Evolutionary conservation across 1,140 invertebrate species (phyloP), one percentile per base, ranked within the genome.

Genomic region (Zophobas morio): DNA sequence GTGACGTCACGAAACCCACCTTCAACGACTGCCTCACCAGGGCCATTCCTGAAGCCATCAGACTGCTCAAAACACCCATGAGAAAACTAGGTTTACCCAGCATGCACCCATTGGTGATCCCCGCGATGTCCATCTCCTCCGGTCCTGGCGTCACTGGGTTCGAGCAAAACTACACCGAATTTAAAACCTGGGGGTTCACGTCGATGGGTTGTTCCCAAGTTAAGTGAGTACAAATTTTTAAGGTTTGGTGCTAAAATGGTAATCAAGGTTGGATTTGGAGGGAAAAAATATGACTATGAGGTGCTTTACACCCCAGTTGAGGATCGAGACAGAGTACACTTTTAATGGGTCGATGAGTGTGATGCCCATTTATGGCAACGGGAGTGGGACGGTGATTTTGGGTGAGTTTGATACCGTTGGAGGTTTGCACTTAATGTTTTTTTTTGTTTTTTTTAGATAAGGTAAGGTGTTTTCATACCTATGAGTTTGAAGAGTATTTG

Each of bases 151-250:
- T 90, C 0, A 89, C 92, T 0, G 83, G 86, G 35, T 86, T 92
- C 46, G 87, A 86, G 20, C 91, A 92, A 79, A 86, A 89, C 56
- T 92, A 90, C 83, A 86, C 84, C 60, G 89, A 91, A 80, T 87
- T 91, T 35, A 88, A 89, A 74, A 56, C 92, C 2, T 78, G 89
- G 70, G 91, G 91, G 0, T 80, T 92, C 0, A 90, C 90, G 1
- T 6, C n/a, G 1, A 56, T 39, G 0, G 37, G 5, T 40, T 74
- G 51, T 35, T 8, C 1, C 6, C 54, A 35, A 56, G 33, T 42
- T 32, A 35, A 56, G 51, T 60, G 35, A 60, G 56, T 60, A 39
- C 8, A n/a, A n/a, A n/a, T 20, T 6, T 37, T 34, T 32, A 36
- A 33, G n/a, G 8, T 34, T 20, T 20, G 20, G 1, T 42, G 3